Evolutionary conservation across 2,113 vertebrate species (phyloP).

Genomic region (Grus americana): DNA sequence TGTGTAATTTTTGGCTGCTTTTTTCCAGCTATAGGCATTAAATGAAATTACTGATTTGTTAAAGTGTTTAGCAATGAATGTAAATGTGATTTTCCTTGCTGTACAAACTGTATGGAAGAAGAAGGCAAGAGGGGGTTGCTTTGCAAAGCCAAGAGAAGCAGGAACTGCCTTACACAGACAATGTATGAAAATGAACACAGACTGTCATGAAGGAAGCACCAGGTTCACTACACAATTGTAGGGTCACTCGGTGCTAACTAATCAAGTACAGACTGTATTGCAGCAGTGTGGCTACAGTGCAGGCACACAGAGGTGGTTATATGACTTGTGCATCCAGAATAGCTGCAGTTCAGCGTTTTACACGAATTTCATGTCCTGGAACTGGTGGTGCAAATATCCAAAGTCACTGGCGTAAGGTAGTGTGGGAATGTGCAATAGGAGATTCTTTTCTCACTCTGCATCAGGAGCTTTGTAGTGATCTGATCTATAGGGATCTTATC

Average conservation of each 20-base stretch:
- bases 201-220: background rate
- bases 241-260: background rate
- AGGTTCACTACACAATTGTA: background rate
- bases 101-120: background rate
- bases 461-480: background rate
- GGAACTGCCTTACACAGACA: background rate
- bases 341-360: background rate
- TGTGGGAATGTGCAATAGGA: background rate
- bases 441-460: background rate
- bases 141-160: background rate
- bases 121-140: background rate
- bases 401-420: background rate
- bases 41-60: background rate
- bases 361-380: background rate
- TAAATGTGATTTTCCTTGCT: background rate
- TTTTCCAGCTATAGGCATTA: background rate
- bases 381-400: background rate
- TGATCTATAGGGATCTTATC: background rate
- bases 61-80: background rate
- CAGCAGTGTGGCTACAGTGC: background rate
- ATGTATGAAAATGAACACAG: background rate
- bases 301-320: background rate
- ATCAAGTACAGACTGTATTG: background rate
- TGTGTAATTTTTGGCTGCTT: background rate
- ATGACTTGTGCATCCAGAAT: background rate